Conservation (phyloP, 2,888 invertebrate species). For the Clanis bilineata region DNA sequence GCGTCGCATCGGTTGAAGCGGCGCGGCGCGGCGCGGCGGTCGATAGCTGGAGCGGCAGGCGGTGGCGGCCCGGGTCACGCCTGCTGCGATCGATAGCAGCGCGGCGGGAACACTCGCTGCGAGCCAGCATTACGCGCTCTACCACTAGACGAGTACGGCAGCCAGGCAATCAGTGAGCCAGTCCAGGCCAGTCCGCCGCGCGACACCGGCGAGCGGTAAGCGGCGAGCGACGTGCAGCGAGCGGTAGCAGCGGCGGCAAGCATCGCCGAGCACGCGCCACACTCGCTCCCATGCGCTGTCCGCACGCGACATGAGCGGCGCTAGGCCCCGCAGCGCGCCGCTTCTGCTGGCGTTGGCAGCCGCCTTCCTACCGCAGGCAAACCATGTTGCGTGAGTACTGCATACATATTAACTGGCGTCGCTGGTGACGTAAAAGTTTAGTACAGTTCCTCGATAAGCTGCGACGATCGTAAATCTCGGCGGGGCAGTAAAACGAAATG, state of each 20-base stretch:
- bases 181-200: constrained; percentile 62
- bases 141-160: constrained; percentile 10
- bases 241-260: constrained; percentile 47
- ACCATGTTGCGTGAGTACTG: constrained; percentile 84
- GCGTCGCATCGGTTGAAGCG: constrained; percentile 63
- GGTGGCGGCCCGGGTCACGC: constrained; percentile 74
- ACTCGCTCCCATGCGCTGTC: constrained; percentile 69
- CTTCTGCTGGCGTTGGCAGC: constrained; percentile 83
- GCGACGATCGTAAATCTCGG: constrained; percentile 44
- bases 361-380: constrained; percentile 81
- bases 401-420: constrained; percentile 18
- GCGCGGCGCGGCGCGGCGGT: constrained; percentile 70
- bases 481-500: constrained; percentile 42
- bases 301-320: constrained; percentile 75
- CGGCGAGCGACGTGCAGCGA: constrained; percentile 33
- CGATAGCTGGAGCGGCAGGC: constrained; percentile 71
- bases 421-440: constrained; percentile 32
- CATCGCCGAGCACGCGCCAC: constrained; percentile 35
- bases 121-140: constrained; percentile 43
- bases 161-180: constrained; percentile 24
- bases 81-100: constrained; percentile 60
- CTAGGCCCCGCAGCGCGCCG: constrained; percentile 83
- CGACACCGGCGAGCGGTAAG: constrained; percentile 48
- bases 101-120: constrained; percentile 64
- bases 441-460: constrained; percentile 34